These are phyloP conservation scores for Chelidonichthys spinosus DNA, from an alignment of 2,797 vertebrate genomes.

Conservation along the genomic window DNA sequence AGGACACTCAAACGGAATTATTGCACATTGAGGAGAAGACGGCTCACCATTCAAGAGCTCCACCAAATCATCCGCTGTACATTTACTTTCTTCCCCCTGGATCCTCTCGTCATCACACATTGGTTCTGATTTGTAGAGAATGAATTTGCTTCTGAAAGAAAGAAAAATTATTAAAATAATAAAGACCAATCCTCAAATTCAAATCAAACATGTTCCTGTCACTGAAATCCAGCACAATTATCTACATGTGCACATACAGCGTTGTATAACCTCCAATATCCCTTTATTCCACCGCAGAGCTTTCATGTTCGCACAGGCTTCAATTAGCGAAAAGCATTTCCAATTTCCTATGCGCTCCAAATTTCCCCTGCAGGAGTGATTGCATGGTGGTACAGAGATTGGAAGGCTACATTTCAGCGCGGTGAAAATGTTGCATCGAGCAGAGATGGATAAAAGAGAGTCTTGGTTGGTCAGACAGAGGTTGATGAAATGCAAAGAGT, in stretches of 20 bases:
- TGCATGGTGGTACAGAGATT: not conserved
- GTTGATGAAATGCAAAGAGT: too few relatives aligned
- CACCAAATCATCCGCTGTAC: not conserved
- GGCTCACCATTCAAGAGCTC: not conserved
- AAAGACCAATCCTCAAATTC: not conserved
- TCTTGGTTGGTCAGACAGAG: too few relatives aligned
- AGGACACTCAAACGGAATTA: not conserved
- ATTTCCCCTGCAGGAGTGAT: constrained; percentile 28
- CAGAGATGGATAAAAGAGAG: too few relatives aligned
- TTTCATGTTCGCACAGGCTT: constrained; percentile 18
- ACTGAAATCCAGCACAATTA: not conserved
- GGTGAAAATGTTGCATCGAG: too few relatives aligned
- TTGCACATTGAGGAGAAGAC: constrained; percentile 7
- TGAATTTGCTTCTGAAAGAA: too few relatives aligned
- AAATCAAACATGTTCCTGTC: not conserved
- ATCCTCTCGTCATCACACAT: not conserved
- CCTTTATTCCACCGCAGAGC: not conserved
- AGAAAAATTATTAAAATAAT: too few relatives aligned
- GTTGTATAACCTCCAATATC: constrained; percentile 1
- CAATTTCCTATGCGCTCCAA: not conserved
- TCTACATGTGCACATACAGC: not conserved
- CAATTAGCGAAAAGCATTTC: not conserved
- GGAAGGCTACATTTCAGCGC: too few relatives aligned
- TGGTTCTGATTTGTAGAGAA: not conserved
- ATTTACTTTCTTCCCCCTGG: not conserved